Percentiles rank a stretch among this genome's conserved stretches.
phyloP scores from a whole-genome alignment of 2,113 vertebrate genomes.

The Willisornis vidua region DNA sequence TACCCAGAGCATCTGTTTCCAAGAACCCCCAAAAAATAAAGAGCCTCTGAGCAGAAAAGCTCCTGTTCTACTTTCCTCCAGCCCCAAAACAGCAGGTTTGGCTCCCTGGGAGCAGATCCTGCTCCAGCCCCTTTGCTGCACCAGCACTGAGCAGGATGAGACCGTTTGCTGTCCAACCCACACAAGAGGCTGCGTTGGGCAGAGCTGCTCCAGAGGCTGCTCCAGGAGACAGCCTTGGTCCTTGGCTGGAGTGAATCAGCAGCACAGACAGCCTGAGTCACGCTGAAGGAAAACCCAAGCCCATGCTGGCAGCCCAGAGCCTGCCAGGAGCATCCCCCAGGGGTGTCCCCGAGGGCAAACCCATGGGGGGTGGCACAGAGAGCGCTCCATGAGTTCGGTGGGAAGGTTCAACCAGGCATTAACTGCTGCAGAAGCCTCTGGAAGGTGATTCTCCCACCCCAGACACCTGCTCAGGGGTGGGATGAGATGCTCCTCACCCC shows the following conservation, averaged over 20 bases:
- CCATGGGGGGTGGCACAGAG: fast-evolving
- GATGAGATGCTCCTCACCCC: not conserved
- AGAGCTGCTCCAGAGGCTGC: not conserved
- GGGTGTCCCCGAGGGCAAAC: not conserved
- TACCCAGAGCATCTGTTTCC: not conserved
- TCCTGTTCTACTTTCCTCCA: not conserved
- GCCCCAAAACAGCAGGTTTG: fast-evolving
- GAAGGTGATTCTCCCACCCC: not conserved
- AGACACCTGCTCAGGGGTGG: not conserved
- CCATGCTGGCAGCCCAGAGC: not conserved
- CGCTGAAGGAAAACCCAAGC: not conserved
- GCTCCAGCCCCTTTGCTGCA: not conserved
- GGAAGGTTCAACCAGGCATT: not conserved
- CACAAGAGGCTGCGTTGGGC: fast-evolving
- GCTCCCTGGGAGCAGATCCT: not conserved
- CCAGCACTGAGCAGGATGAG: fast-evolving
- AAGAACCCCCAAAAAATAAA: not conserved
- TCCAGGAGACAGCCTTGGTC: not conserved
- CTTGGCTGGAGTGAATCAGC: slow-evolving; percentile 55
- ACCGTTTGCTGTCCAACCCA: not conserved
- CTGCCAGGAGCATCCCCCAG: not conserved
- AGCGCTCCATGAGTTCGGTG: not conserved
- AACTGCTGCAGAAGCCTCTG: not conserved
- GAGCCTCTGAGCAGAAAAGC: not conserved
- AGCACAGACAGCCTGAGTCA: slow-evolving; percentile 55